Conservation (phyloP, 2,888 invertebrate genomes). For the Spatulosminthurus flaviceps region DNA sequence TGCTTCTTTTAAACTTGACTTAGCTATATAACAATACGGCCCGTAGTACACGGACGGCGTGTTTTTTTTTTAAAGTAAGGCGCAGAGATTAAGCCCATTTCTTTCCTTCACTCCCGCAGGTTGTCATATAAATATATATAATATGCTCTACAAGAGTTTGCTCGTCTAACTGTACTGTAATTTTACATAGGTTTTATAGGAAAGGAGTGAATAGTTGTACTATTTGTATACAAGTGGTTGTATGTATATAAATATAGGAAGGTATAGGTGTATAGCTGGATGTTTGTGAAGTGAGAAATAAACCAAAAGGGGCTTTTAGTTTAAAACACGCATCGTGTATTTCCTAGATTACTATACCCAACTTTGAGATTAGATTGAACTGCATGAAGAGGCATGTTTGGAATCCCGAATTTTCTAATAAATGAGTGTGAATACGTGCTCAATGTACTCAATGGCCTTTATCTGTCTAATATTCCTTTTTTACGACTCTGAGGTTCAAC, state of each 20-base stretch:
- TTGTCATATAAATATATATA: too few relatives aligned
- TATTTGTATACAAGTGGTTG: too few relatives aligned
- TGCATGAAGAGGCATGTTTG: slow-evolving; percentile 26
- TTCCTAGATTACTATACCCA: slow-evolving; percentile 10
- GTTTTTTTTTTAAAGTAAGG: too few relatives aligned
- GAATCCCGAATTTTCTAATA: slow-evolving; percentile 21
- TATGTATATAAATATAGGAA: not conserved
- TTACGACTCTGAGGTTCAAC: slow-evolving; percentile 4
- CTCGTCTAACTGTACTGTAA: too few relatives aligned
- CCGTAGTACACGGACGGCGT: too few relatives aligned
- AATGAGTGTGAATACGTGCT: slow-evolving; percentile 21
- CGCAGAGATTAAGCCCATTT: not conserved
- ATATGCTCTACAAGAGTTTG: too few relatives aligned
- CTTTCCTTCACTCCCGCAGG: not conserved
- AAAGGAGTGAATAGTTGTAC: too few relatives aligned
- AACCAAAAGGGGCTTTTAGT: not conserved
- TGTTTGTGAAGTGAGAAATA: too few relatives aligned
- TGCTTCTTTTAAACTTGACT: too few relatives aligned
- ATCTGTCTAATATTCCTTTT: slow-evolving; percentile 20
- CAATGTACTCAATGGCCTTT: slow-evolving; percentile 16
- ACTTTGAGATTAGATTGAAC: slow-evolving; percentile 22
- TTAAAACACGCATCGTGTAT: slow-evolving; percentile 13
- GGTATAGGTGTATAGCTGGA: not conserved
- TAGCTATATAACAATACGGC: too few relatives aligned
- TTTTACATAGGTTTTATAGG: too few relatives aligned